These are phyloP conservation scores for Diplosoma virens DNA, from an alignment of 23 tunicate genomes.

Conservation along the genomic window DNA sequence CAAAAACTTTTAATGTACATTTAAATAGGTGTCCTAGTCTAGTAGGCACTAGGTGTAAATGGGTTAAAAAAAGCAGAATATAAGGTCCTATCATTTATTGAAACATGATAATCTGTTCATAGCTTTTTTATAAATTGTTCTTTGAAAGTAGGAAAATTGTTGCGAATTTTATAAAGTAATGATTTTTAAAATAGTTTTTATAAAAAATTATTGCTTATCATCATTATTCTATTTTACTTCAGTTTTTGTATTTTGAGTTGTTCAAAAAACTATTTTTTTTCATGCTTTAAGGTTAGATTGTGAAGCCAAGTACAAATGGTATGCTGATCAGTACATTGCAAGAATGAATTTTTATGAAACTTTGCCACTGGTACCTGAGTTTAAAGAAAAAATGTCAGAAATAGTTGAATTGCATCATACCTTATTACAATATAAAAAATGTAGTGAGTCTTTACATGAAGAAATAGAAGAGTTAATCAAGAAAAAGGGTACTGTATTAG, in stretches of 20 bases:
- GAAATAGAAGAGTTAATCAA: neutral
- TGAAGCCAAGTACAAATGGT: constrained; percentile 18
- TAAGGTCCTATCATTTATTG: no score
- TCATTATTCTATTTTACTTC: neutral
- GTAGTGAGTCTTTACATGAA: neutral
- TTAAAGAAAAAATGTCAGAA: neutral
- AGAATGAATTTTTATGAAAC: constrained; percentile 24
- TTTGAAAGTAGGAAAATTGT: no score
- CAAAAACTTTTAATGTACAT: no score
- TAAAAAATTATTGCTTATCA: neutral
- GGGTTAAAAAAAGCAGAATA: no score
- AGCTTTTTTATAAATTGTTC: no score
- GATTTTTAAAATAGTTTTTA: neutral
- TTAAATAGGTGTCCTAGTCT: no score
- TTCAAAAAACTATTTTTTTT: neutral
- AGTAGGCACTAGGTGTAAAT: no score
- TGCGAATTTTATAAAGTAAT: no score
- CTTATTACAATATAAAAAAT: neutral
- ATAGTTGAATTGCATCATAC: neutral
- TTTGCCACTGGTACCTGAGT: constrained; percentile 25
- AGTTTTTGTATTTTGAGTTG: neutral
- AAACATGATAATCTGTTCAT: no score
- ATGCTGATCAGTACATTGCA: neutral
- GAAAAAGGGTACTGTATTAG: constrained; percentile 10
- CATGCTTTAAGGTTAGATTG: constrained; percentile 11